phyloP scores from a whole-genome alignment of 2,888 invertebrate species.

The Meganola albula region DNA sequence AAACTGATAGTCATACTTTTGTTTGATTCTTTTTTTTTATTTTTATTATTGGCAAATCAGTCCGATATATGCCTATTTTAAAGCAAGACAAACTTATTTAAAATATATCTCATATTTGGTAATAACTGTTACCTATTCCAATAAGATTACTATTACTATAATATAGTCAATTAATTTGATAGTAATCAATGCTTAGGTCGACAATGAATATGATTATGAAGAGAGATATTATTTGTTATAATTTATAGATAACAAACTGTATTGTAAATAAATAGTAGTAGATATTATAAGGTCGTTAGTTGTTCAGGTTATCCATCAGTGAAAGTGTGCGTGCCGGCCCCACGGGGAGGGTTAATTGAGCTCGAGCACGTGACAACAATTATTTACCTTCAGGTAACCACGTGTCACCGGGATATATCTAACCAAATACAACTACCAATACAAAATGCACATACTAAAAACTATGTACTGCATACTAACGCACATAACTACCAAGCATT shows the following conservation, averaged over 20 bases:
- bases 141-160: too few species aligned
- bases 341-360: slow-evolving; percentile 60
- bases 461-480: slow-evolving; percentile 28
- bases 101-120: not conserved
- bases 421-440: slow-evolving; percentile 15
- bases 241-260: too few species aligned
- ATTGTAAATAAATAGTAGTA: too few species aligned
- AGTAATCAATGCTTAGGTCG: too few species aligned
- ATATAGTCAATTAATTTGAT: too few species aligned
- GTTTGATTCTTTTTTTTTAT: not conserved
- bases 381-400: slow-evolving; percentile 70
- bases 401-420: slow-evolving; percentile 40
- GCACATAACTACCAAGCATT: slow-evolving; percentile 56
- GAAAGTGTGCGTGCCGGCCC: slow-evolving; percentile 52
- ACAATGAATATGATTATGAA: too few species aligned
- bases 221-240: too few species aligned
- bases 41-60: too few species aligned
- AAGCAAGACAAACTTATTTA: not conserved
- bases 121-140: slow-evolving; percentile 4
- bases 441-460: slow-evolving; percentile 18
- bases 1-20: slow-evolving; percentile 15
- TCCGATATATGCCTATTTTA: too few species aligned
- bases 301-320: slow-evolving; percentile 45
- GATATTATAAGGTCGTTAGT: too few species aligned
- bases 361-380: slow-evolving; percentile 69